A percentile compares a stretch with the other conserved stretches of the same genome.
phyloP scores from a whole-genome alignment of 2,113 vertebrate species.

The Prietella phreatophila region DNA sequence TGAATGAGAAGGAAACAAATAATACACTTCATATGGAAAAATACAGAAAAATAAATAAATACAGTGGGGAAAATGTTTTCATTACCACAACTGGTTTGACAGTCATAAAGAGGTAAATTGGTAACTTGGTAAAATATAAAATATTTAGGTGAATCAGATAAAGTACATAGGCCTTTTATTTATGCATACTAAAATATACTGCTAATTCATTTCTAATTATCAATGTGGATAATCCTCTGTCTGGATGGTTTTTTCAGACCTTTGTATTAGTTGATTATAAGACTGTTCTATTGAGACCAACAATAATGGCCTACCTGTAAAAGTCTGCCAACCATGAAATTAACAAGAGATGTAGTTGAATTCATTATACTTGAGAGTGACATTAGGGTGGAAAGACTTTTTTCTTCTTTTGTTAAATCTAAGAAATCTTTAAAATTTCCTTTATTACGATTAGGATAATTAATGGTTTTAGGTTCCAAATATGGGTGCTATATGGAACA shows the following conservation, averaged over 20 bases:
- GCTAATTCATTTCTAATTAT: slow-evolving; percentile 38
- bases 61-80: background rate
- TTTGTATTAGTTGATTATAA: background rate
- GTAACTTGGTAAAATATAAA: background rate
- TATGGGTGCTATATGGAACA: background rate
- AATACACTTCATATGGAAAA: background rate
- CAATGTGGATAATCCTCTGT: background rate
- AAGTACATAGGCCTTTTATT: background rate
- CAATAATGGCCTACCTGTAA: background rate
- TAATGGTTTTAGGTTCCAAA: background rate
- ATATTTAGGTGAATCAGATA: background rate
- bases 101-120: background rate
- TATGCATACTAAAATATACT: background rate
- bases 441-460: background rate
- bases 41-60: background rate
- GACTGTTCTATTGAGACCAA: background rate
- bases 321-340: background rate
- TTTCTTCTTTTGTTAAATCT: background rate
- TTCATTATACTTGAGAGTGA: background rate
- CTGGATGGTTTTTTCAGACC: background rate
- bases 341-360: background rate
- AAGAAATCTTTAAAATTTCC: background rate
- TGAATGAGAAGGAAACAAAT: background rate
- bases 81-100: background rate
- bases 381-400: background rate